A percentile compares a stretch with the other conserved stretches of the same genome.
Conservation (phyloP, 2,797 vertebrate species). For the Setipinna tenuifilis region DNA sequence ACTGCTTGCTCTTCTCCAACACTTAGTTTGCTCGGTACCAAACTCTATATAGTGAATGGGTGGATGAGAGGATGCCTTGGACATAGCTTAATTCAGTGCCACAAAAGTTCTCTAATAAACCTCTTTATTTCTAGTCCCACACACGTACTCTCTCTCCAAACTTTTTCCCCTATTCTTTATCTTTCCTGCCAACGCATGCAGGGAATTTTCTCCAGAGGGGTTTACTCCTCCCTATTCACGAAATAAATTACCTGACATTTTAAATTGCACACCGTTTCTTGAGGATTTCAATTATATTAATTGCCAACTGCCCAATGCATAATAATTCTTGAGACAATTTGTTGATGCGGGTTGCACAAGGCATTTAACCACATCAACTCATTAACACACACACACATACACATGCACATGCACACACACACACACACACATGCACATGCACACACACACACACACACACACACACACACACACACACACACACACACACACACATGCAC, state of each 20-base stretch:
- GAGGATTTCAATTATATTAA: slow-evolving; percentile 22
- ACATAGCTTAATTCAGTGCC: not conserved
- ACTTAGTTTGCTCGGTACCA: no score
- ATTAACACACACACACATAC: no score
- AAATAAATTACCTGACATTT: slow-evolving; percentile 20
- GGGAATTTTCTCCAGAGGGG: not conserved
- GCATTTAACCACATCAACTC: not conserved
- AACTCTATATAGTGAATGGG: not conserved
- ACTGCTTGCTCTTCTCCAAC: no score
- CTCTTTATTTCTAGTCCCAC: not conserved
- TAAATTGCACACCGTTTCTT: not conserved
- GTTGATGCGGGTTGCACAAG: not conserved
- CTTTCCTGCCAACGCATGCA: not conserved
- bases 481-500: no score
- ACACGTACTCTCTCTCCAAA: not conserved
- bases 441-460: not conserved
- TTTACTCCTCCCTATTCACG: not conserved
- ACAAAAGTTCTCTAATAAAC: not conserved
- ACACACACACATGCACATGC: not conserved
- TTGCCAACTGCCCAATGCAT: not conserved
- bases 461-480: not conserved
- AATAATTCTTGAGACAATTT: not conserved
- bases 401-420: no score
- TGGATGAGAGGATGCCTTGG: not conserved
- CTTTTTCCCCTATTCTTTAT: not conserved